These are phyloP conservation scores for Aspidiotus rigidus DNA, from an alignment of 2,888 invertebrate genomes.

Conservation along the genomic window DNA sequence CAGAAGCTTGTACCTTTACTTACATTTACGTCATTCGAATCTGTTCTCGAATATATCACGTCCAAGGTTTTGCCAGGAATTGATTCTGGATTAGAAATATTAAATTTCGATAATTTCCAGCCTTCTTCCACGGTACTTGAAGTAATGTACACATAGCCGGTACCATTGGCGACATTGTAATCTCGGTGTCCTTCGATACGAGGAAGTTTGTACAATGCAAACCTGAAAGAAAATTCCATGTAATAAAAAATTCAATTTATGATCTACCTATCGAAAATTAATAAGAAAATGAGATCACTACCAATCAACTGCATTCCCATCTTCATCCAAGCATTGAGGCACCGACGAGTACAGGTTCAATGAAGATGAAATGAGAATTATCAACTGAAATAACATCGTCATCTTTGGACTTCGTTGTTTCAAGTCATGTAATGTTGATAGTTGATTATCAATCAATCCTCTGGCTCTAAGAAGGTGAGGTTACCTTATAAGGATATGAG, in stretches of 20 bases:
- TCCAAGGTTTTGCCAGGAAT: constrained; percentile 57
- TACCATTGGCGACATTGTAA: constrained; percentile 51
- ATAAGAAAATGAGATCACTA: neutral
- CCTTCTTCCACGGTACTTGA: constrained; percentile 35
- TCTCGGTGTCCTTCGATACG: constrained; percentile 50
- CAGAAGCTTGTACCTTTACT: neutral
- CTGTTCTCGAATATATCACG: constrained; percentile 37
- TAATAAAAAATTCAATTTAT: too few relatives aligned
- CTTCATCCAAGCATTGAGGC: neutral
- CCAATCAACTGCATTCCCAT: constrained; percentile 2
- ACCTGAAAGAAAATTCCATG: neutral
- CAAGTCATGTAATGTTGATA: too few relatives aligned
- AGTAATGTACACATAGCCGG: constrained; percentile 58
- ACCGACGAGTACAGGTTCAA: too few relatives aligned
- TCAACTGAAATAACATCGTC: too few relatives aligned
- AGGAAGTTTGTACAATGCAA: constrained; percentile 69
- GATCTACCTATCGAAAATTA: neutral
- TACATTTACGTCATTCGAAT: constrained; percentile 9
- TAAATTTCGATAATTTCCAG: constrained; percentile 59
- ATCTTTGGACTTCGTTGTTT: too few relatives aligned
- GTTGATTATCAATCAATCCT: too few relatives aligned
- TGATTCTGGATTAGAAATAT: constrained; percentile 55
- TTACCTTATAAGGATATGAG: too few relatives aligned
- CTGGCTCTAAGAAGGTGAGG: too few relatives aligned
- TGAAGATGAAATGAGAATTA: too few relatives aligned